A percentile compares a stretch with the other conserved stretches of the same genome.
phyloP scores from a whole-genome alignment of 2,113 vertebrate genomes.

The Oryzias javanicus region DNA sequence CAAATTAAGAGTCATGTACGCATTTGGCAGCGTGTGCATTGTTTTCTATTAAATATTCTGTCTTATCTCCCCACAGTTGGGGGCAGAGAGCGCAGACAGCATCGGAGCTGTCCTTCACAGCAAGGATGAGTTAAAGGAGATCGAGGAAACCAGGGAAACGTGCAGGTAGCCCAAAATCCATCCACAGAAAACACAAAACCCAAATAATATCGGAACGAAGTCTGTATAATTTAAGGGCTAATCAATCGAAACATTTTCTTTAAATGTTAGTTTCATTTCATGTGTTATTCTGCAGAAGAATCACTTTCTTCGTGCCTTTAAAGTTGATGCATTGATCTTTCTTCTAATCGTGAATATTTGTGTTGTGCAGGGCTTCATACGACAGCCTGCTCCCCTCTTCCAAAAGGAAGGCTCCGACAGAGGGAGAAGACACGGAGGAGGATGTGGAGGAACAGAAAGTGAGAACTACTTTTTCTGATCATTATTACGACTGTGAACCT shows the following conservation, averaged over 20 bases:
- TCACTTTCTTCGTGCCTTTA: too few species aligned
- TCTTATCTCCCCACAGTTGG: constrained; percentile 75
- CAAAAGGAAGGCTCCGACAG: constrained; percentile 85
- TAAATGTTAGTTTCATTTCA: too few species aligned
- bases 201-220: too few species aligned
- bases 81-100: constrained; percentile 93
- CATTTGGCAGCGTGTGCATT: background rate
- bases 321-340: too few species aligned
- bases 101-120: constrained; percentile 95
- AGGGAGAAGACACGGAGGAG: constrained; percentile 91
- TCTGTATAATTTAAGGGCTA: too few species aligned
- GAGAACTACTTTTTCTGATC: background rate
- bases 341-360: background rate
- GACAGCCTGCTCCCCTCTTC: constrained; percentile 82
- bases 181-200: too few species aligned
- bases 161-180: constrained; percentile 78
- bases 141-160: constrained; percentile 90
- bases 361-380: constrained; percentile 84
- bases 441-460: constrained; percentile 93
- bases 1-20: too few species aligned
- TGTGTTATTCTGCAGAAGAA: too few species aligned
- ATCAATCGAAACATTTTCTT: too few species aligned
- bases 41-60: background rate
- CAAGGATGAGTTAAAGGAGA: constrained; percentile 94
- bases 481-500: background rate